A percentile compares a stretch with the other conserved stretches of the same genome.
These are phyloP conservation scores for Aulostomus chinensis DNA, from an alignment of 2,797 vertebrate genomes.

Conservation along the genomic window DNA sequence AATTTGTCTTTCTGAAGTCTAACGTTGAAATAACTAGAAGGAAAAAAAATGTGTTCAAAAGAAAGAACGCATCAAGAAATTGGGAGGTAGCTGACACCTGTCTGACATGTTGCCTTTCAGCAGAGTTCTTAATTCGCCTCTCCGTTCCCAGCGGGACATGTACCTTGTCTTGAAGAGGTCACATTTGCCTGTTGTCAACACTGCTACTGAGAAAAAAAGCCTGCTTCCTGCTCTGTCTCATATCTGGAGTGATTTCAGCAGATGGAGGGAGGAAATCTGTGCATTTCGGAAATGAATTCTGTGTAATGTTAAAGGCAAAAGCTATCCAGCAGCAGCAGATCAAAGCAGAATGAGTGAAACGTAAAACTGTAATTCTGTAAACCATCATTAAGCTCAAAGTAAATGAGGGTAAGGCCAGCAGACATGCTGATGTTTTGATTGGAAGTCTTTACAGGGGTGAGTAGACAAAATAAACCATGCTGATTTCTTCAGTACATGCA, in stretches of 20 bases:
- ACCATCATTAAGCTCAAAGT: conserved; percentile 62
- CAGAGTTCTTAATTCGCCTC: conserved; percentile 65
- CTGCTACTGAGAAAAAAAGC: conserved; percentile 64
- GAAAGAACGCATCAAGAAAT: conserved; percentile 65
- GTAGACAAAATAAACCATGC: conserved; percentile 74
- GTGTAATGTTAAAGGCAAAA: conserved; percentile 66
- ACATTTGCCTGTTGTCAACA: conserved; percentile 80
- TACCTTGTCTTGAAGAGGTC: conserved; percentile 76
- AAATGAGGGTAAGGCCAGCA: conserved; percentile 57
- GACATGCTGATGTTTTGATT: conserved; percentile 57
- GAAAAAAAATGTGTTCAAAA: conserved; percentile 35
- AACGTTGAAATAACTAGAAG: conserved; percentile 51
- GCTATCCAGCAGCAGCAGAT: conserved; percentile 66
- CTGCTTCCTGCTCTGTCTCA: conserved; percentile 78
- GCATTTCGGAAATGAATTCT: conserved; percentile 69
- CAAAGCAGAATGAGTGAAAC: conserved; percentile 76
- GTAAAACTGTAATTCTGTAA: conserved; percentile 79
- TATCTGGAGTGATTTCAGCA: conserved; percentile 77
- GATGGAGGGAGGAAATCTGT: conserved; percentile 59
- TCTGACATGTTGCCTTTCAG: conserved; percentile 77
- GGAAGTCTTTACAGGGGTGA: conserved; percentile 46
- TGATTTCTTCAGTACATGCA: conserved; percentile 60
- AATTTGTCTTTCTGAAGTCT: conserved; percentile 61
- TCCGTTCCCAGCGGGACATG: conserved; percentile 67
- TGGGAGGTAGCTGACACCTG: conserved; percentile 67